Percentiles rank a stretch among this genome's conserved stretches.
phyloP scores from a whole-genome alignment of 2,888 invertebrate genomes.

The Cephus rjabovi region DNA sequence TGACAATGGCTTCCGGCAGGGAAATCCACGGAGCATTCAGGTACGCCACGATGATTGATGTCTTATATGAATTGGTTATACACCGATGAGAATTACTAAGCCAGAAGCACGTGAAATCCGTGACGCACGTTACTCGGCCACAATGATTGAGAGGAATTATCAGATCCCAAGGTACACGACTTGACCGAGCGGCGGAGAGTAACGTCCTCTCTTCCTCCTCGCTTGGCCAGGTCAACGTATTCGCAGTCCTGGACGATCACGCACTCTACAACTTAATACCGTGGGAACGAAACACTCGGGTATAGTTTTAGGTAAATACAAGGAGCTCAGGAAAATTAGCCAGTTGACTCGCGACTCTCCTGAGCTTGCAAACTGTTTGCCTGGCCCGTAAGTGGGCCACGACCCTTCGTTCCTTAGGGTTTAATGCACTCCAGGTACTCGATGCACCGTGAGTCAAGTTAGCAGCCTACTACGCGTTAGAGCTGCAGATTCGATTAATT shows the following conservation, averaged over 20 bases:
- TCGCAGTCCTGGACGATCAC: background rate
- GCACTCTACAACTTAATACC: background rate
- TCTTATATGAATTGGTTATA: background rate
- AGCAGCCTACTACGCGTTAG: background rate
- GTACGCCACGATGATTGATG: slow-evolving; percentile 25
- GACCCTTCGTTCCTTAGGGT: background rate
- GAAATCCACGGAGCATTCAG: slow-evolving; percentile 56
- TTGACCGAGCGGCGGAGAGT: background rate
- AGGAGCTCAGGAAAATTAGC: background rate
- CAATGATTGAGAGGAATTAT: background rate
- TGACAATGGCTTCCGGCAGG: slow-evolving; percentile 55
- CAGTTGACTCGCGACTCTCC: background rate
- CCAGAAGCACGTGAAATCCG: background rate
- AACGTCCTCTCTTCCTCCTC: background rate
- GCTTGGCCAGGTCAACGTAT: background rate
- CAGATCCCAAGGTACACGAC: background rate
- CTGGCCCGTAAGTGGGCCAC: background rate
- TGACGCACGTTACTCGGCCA: background rate
- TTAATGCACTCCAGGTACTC: background rate
- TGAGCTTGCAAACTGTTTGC: background rate
- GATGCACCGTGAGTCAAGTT: background rate
- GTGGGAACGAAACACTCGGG: background rate
- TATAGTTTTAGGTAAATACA: background rate
- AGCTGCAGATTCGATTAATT: background rate
- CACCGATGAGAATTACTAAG: background rate